Evolutionary conservation across 2,113 vertebrate genomes (phyloP).

Genomic region (Psophia crepitans): DNA sequence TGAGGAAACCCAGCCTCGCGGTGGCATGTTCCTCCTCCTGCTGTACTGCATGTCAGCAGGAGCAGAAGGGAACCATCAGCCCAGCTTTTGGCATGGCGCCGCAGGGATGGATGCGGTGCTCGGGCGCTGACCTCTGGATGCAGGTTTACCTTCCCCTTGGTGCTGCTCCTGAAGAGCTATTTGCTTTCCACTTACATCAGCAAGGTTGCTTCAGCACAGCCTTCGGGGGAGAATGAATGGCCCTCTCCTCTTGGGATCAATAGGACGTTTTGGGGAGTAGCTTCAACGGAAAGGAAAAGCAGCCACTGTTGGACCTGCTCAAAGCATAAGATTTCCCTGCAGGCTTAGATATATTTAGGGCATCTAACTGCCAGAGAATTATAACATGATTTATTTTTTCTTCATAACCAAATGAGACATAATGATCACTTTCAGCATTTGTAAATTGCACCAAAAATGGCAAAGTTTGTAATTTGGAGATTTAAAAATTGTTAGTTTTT

Average conservation of each 20-base stretch:
- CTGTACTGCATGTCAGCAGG: too few species aligned
- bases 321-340: background rate
- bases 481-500: background rate
- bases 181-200: accelerated
- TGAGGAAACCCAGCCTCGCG: accelerated
- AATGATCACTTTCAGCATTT: background rate
- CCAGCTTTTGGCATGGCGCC: accelerated
- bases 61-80: accelerated
- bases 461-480: background rate
- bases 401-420: background rate
- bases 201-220: accelerated
- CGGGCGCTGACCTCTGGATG: accelerated
- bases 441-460: background rate
- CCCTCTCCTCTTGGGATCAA: background rate
- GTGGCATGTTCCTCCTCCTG: background rate
- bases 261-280: background rate
- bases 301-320: background rate
- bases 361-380: background rate
- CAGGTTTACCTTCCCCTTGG: background rate
- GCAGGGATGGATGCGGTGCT: accelerated
- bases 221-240: background rate
- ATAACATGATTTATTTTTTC: background rate
- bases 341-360: background rate
- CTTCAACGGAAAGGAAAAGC: background rate
- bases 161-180: background rate